Base-by-base conservation (phyloP, 1,140 invertebrate species). In the Temnothorax longispinosus region DNA sequence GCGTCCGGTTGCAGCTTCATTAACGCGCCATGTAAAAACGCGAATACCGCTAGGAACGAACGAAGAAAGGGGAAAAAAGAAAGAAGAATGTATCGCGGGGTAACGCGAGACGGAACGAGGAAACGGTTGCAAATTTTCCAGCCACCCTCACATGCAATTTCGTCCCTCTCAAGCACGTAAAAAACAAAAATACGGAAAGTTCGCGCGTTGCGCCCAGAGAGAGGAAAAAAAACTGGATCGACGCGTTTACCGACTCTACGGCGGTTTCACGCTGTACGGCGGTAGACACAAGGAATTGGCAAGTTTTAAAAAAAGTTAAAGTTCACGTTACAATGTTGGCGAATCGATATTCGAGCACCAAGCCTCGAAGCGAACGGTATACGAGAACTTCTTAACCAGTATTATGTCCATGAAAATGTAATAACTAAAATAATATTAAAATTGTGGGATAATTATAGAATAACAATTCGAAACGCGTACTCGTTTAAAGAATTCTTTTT, bases 111-210 rank as follows among this genome's bases (percentile, higher is more conserved):
- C 50, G 32, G 27, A 4, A 54, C 32, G 18, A 27, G 21, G 27
- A n/a, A 27, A 62, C 41, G 47, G 35, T 78, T 44, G 21, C 67
- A 35, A 58, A 54, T 74, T 74, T 82, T 74, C 80, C 27, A 58
- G 7, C 11, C 54, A 44, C 41, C 15, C 35, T 13, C 10, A n/a
- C 3, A 32, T 41, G 8, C 7, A 71, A 11, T 65, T 47, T 32
- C 5, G 11, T 3, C 11, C 11, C 11, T 21, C 62, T 38, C 15
- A 47, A 32, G 27, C 65, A 7, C 10, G 21, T 58, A 81, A 67
- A 82, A 71, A 64, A 56, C 7, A 64, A 44, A 74, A 74, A 58
- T 35, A 35, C n/a, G 18, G 3, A 72, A 82, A 82, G 27, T 72
- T 71, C 21, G 21, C 50, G n/a, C 18, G 65, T 72, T 72, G 15